phyloP scores from a whole-genome alignment of 2,113 vertebrate genomes.

The Clarias magur region DNA sequence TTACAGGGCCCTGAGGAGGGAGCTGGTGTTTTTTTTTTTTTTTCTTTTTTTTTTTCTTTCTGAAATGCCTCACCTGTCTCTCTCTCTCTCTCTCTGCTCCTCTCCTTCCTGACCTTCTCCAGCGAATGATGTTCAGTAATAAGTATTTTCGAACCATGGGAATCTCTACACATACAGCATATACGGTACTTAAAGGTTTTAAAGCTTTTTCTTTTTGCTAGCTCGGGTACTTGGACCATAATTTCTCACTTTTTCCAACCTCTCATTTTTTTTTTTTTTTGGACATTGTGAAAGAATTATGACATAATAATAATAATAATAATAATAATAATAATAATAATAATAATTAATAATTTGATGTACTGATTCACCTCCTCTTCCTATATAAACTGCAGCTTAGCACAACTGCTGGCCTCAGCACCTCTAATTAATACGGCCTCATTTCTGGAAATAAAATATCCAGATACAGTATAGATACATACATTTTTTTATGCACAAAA shows the following conservation, averaged over 20 bases:
- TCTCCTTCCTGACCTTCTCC: neutral
- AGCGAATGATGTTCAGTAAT: neutral
- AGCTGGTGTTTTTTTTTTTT: neutral
- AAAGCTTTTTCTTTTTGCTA: neutral
- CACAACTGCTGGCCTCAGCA: neutral
- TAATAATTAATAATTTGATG: neutral
- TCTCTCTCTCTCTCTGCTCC: neutral
- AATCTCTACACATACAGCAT: neutral
- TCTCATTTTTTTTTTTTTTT: accelerated
- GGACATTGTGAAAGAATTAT: neutral
- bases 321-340: too few relatives aligned
- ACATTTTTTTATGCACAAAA: neutral
- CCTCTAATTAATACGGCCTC: neutral
- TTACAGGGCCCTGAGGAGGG: neutral
- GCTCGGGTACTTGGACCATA: neutral
- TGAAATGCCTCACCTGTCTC: neutral
- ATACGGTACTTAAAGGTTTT: neutral
- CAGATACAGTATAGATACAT: neutral
- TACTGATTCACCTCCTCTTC: neutral
- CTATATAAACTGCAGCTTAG: neutral
- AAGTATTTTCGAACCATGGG: neutral
- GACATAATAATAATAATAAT: neutral
- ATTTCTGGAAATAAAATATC: neutral
- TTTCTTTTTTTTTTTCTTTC: neutral
- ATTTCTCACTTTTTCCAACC: neutral